Evolutionary conservation across 2,113 vertebrate genomes (phyloP).

Genomic region (Labrus mixtus): DNA sequence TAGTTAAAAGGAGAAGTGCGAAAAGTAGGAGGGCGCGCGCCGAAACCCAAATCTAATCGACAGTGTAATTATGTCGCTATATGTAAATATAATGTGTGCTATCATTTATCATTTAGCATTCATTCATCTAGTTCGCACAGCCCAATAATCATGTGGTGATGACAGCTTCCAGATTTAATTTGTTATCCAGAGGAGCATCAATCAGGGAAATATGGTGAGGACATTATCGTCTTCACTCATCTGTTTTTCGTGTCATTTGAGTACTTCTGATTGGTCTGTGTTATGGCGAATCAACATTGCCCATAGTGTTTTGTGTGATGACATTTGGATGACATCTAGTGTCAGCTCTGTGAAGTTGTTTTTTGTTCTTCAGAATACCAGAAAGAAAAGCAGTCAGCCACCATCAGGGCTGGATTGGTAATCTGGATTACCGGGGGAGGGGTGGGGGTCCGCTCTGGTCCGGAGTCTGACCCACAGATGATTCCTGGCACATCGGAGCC

Average conservation of each 20-base stretch:
- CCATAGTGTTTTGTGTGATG: too few species aligned
- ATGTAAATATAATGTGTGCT: too few species aligned
- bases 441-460: too few species aligned
- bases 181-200: not conserved
- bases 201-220: too few species aligned
- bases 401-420: too few species aligned
- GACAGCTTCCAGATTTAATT: not conserved
- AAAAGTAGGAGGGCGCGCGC: constrained; percentile 17
- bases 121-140: too few species aligned
- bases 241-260: not conserved
- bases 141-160: too few species aligned
- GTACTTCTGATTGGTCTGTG: not conserved
- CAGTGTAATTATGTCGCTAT: not conserved
- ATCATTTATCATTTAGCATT: too few species aligned
- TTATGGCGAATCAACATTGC: not conserved
- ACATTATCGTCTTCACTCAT: not conserved
- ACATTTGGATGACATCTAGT: not conserved
- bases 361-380: not conserved
- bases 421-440: too few species aligned
- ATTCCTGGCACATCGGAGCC: too few species aligned
- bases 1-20: constrained; percentile 10
- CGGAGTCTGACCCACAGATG: too few species aligned
- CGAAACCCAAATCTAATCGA: not conserved
- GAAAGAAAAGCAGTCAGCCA: too few species aligned
- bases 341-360: not conserved